These are phyloP conservation scores for Iphiclides podalirius DNA, from an alignment of 2,888 invertebrate genomes.

Conservation along the genomic window DNA sequence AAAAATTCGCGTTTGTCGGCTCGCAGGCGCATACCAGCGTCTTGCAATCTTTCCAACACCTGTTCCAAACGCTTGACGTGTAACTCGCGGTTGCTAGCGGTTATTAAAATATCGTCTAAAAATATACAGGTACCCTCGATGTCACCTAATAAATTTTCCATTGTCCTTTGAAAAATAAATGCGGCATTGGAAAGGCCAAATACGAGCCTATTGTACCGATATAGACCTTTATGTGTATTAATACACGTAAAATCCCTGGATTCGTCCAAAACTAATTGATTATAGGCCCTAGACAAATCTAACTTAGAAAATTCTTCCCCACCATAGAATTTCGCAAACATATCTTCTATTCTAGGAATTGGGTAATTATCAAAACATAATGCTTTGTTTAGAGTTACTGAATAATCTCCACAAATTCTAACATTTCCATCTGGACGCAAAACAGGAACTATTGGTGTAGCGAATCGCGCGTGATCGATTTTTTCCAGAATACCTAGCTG, in stretches of 20 bases:
- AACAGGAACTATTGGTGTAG: constrained; percentile 28
- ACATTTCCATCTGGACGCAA: constrained; percentile 27
- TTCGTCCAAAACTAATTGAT: constrained; percentile 24
- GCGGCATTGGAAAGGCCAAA: constrained; percentile 29
- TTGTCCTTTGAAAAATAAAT: constrained; percentile 29
- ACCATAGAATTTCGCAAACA: constrained; percentile 30
- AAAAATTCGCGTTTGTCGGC: constrained; percentile 28
- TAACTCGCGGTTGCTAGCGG: constrained; percentile 21
- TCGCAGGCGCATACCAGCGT: constrained; percentile 24
- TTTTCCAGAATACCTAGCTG: constrained; percentile 25
- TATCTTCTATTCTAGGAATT: constrained; percentile 26
- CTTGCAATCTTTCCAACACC: constrained; percentile 16
- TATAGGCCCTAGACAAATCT: constrained; percentile 30
- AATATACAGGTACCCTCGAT: constrained; percentile 28
- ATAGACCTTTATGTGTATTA: no score
- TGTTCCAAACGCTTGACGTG: constrained; percentile 22
- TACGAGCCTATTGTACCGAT: no score
- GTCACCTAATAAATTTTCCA: constrained; percentile 31
- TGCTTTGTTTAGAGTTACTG: constrained; percentile 29
- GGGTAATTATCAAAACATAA: constrained; percentile 31
- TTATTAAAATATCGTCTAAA: constrained; percentile 28
- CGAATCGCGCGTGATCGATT: constrained; percentile 25
- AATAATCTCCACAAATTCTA: constrained; percentile 29
- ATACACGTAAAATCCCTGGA: constrained; percentile 27
- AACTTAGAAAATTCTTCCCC: constrained; percentile 26